A percentile compares a stretch with the other conserved stretches of the same genome.
phyloP scores from a whole-genome alignment of 2,113 vertebrate species.

The Pteruthius melanotis region DNA sequence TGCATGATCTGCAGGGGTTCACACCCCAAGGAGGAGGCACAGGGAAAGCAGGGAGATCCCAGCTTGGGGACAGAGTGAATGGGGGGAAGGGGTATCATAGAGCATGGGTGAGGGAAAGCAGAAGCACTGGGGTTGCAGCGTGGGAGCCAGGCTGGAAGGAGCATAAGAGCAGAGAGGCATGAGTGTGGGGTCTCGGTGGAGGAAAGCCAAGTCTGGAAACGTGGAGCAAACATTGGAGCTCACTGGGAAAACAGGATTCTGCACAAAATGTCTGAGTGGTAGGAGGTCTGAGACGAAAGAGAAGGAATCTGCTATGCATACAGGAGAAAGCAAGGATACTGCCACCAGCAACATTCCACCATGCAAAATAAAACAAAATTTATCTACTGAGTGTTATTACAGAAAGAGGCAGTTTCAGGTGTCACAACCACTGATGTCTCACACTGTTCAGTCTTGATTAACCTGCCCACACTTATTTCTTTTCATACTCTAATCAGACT shows the following conservation, averaged over 20 bases:
- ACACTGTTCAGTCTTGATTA: background rate
- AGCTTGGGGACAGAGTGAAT: background rate
- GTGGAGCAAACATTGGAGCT: background rate
- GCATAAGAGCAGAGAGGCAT: background rate
- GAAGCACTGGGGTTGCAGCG: background rate
- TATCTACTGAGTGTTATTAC: background rate
- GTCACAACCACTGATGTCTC: background rate
- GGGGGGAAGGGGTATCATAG: background rate
- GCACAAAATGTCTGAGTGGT: background rate
- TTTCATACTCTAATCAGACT: background rate
- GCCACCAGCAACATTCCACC: background rate
- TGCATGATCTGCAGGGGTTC: background rate
- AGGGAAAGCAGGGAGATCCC: background rate
- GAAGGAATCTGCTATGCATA: background rate
- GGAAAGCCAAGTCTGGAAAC: background rate
- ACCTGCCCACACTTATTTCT: background rate
- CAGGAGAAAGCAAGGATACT: background rate
- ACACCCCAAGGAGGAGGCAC: accelerated
- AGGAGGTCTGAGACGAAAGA: background rate
- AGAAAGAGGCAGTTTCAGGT: background rate
- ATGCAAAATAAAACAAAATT: background rate
- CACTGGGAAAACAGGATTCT: background rate
- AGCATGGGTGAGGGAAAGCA: background rate
- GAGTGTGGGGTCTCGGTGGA: accelerated
- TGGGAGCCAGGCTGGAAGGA: background rate